Base-by-base conservation (phyloP, 2,797 vertebrate species). In the Microcaecilia unicolor region DNA sequence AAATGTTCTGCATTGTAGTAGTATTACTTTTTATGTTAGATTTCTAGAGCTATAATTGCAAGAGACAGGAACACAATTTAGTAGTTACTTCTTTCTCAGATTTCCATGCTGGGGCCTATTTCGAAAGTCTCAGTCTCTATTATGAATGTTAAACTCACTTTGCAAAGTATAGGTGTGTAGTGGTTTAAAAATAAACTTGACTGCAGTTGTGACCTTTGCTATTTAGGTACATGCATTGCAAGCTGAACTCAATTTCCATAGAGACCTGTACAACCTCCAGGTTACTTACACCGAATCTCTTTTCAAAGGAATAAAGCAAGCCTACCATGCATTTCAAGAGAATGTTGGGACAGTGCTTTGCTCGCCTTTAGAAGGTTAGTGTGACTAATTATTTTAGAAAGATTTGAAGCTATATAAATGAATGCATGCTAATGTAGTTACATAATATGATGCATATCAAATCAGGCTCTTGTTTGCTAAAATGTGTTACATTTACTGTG, bases 321-420 rank as follows among this genome's bases (percentile, higher is more conserved):
- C 61, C 20, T 64, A 68, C 41, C 49, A 53, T 12, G 57, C 41
- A 41, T 78, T 74, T 56, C 58, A 77, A 45, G 53, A 71, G 30
- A 75, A 58, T 44, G 33, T 58, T 31, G 52, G 45, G 20, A 20
- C 44, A 25, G 61, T 55, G 48, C 37, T 71, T 6, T 74, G 49
- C 59, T 59, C 28, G 35, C 51, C 44, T 49, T 39, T 60, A 25
- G 48, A 66, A 72, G 64, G 48, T 68, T 45, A 48, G 47, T 41
- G 22, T 16, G 9, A 42, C 10, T 2, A 10, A 15, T 41, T 22
- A 22, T 44, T 24, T n/a, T n/a, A 30, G 47, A 28, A 48, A 12
- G 8, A 39, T 15, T 16, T 23, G n/a, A n/a, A 18, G 27, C 12
- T 7, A 25, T 16, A 23, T 9, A 15, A 25, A 28, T 40, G 37